Evolutionary conservation across 2,888 invertebrate species (phyloP).

Genomic region (Leucania comma): DNA sequence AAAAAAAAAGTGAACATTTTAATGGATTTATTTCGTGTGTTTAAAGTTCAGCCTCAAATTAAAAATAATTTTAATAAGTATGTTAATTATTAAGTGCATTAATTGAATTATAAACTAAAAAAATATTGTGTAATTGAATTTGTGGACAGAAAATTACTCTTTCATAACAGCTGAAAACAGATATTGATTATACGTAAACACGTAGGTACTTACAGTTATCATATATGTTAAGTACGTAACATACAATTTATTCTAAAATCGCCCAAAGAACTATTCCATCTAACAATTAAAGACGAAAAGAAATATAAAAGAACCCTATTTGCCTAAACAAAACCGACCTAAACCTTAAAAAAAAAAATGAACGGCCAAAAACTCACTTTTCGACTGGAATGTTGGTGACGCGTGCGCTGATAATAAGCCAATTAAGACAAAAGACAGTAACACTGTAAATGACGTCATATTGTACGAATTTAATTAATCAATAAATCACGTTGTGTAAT

Average conservation of each 20-base stretch:
- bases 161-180: too few species aligned
- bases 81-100: too few species aligned
- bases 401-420: constrained; percentile 37
- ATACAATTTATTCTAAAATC: too few species aligned
- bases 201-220: too few species aligned
- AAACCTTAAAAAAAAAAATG: not conserved
- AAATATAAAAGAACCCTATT: not conserved
- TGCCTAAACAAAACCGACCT: not conserved
- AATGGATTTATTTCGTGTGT: too few species aligned
- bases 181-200: too few species aligned
- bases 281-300: not conserved
- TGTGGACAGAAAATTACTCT: not conserved
- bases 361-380: constrained; percentile 33
- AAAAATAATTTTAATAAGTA: too few species aligned
- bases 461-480: constrained; percentile 27
- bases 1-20: not conserved
- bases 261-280: too few species aligned
- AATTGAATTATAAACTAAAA: too few species aligned
- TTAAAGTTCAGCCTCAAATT: too few species aligned
- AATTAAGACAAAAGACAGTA: constrained; percentile 36
- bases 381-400: constrained; percentile 24
- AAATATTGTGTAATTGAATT: not conserved
- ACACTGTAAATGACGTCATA: constrained; percentile 43
- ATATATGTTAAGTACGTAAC: too few species aligned
- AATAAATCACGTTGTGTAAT: constrained; percentile 8